Conservation (phyloP, 2,888 invertebrate genomes). For the Euspilapteryx auroguttella region DNA sequence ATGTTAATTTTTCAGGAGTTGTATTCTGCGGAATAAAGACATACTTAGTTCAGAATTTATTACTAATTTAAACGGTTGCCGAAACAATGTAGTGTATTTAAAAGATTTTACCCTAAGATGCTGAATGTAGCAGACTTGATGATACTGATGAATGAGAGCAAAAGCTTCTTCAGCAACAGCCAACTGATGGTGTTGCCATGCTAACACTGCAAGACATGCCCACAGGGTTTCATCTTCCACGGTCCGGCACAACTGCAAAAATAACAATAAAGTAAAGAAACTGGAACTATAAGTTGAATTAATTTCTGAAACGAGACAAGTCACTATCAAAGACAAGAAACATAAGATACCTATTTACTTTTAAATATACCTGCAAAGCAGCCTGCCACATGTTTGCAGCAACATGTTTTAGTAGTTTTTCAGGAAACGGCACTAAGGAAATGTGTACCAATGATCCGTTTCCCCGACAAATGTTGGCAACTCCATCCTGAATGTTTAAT, state of each 20-base stretch:
- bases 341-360: no score
- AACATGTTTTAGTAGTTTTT: constrained; percentile 60
- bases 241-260: constrained; percentile 42
- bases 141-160: constrained; percentile 60
- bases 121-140: constrained; percentile 85
- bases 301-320: not conserved
- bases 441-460: constrained; percentile 85
- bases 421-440: constrained; percentile 71
- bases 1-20: constrained; percentile 26
- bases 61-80: no score
- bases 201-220: constrained; percentile 92
- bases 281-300: not conserved
- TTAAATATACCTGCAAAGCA: constrained; percentile 75
- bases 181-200: constrained; percentile 83
- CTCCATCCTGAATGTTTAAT: constrained; percentile 79
- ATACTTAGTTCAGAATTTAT: no score
- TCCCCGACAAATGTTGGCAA: constrained; percentile 80
- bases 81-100: no score
- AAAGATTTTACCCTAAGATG: constrained; percentile 79
- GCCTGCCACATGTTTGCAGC: constrained; percentile 81
- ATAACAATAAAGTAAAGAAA: constrained; percentile 1
- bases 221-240: constrained; percentile 72
- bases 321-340: no score
- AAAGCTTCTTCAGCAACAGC: constrained; percentile 94
- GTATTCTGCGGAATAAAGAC: constrained; percentile 39